Evolutionary conservation across 2,113 vertebrate genomes (phyloP).

Genomic region (Microcebus murinus): DNA sequence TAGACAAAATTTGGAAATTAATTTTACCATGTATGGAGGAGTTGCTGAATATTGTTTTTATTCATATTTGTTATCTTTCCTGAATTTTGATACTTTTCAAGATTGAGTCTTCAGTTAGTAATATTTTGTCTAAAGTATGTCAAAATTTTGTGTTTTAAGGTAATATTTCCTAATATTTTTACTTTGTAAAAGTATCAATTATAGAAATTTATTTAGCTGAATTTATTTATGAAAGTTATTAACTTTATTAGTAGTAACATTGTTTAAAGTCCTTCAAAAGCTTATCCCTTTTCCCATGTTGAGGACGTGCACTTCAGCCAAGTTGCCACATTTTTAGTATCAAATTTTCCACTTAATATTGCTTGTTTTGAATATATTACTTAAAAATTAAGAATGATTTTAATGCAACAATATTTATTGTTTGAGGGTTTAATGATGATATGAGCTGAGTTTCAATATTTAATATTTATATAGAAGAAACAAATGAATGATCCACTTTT

Average conservation of each 20-base stretch:
- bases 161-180: background rate
- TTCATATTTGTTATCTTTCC: background rate
- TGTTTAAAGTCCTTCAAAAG: background rate
- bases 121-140: background rate
- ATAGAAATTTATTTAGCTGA: background rate
- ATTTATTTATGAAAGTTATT: background rate
- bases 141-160: background rate
- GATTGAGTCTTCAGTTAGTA: background rate
- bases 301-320: background rate
- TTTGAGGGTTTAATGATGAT: background rate
- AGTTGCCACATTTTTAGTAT: background rate
- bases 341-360: background rate
- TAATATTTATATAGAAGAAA: background rate
- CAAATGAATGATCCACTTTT: background rate
- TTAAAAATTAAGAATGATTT: background rate
- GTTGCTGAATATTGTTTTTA: background rate
- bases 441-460: background rate
- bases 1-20: background rate
- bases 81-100: conserved; percentile 9
- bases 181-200: background rate
- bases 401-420: background rate
- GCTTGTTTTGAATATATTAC: background rate
- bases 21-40: background rate
- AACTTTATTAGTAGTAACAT: background rate
- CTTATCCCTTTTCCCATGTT: background rate